Percentiles rank a stretch among this genome's conserved stretches.
Evolutionary conservation across 2,113 vertebrate species (phyloP).

Genomic region (Poeciliopsis occidentalis): DNA sequence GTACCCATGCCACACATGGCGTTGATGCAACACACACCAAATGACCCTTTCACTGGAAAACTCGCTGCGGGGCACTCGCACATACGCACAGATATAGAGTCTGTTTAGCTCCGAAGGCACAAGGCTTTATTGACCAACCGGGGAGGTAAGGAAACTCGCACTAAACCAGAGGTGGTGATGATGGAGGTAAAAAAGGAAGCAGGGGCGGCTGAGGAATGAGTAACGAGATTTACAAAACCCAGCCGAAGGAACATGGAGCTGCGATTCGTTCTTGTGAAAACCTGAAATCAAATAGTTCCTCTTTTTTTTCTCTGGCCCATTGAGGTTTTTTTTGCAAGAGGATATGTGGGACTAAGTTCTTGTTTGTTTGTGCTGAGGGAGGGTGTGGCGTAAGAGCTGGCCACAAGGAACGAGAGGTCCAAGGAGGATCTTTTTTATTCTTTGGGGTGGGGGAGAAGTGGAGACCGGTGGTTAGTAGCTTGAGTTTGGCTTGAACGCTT

Average conservation of each 20-base stretch:
- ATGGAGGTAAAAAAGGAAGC: constrained; percentile 37
- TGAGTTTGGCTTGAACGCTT: constrained; percentile 36
- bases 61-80: not conserved
- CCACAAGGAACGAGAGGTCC: constrained; percentile 38
- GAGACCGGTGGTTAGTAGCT: constrained; percentile 12
- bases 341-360: constrained; percentile 44
- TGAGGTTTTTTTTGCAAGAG: constrained; percentile 35
- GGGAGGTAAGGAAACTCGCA: constrained; percentile 52
- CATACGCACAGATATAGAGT: not conserved
- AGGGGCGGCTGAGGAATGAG: constrained; percentile 8
- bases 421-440: not conserved
- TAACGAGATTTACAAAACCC: constrained; percentile 35
- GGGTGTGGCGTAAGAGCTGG: constrained; percentile 43
- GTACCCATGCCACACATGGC: constrained; percentile 21
- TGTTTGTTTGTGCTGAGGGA: constrained; percentile 55
- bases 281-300: constrained; percentile 42
- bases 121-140: constrained; percentile 47
- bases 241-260: constrained; percentile 21
- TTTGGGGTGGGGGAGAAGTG: constrained; percentile 6
- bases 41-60: not conserved
- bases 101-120: constrained; percentile 23
- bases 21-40: constrained; percentile 32
- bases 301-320: constrained; percentile 9
- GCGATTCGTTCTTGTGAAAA: constrained; percentile 37
- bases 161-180: constrained; percentile 56